Conservation (phyloP, 2,888 invertebrate genomes). For the Heliconius ethilla region DNA sequence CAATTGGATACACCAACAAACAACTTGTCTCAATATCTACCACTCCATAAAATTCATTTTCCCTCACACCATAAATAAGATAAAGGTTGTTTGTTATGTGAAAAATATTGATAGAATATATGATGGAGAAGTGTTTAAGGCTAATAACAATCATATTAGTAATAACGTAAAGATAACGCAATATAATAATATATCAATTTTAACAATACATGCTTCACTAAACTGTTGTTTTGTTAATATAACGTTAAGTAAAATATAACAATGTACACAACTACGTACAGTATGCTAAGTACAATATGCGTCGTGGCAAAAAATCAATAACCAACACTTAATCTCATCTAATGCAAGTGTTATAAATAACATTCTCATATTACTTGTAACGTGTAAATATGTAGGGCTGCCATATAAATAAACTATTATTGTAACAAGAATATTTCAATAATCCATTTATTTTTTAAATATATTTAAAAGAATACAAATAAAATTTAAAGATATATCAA, state of each 20-base stretch:
- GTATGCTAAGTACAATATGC: slow-evolving; percentile 30
- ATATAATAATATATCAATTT: slow-evolving; percentile 23
- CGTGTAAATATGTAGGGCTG: slow-evolving; percentile 26
- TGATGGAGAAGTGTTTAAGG: slow-evolving; percentile 69
- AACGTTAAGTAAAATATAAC: slow-evolving; percentile 24
- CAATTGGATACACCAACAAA: slow-evolving; percentile 55
- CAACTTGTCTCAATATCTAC: slow-evolving; percentile 63
- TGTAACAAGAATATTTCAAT: neutral
- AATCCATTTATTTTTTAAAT: neutral
- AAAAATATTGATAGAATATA: slow-evolving; percentile 64
- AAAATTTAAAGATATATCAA: neutral
- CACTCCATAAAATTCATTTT: slow-evolving; percentile 72
- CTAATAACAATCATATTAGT: slow-evolving; percentile 54
- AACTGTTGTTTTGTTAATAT: slow-evolving; percentile 24
- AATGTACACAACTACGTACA: slow-evolving; percentile 1
- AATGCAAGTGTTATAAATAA: slow-evolving; percentile 39
- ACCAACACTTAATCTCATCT: slow-evolving; percentile 38
- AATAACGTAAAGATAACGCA: slow-evolving; percentile 33
- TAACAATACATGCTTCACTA: slow-evolving; percentile 32
- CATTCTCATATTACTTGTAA: slow-evolving; percentile 18
- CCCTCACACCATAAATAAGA: slow-evolving; percentile 59
- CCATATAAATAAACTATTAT: neutral
- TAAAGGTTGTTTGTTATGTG: slow-evolving; percentile 57
- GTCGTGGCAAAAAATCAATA: slow-evolving; percentile 39
- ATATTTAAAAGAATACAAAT: too few species aligned